Conservation (phyloP, 2,888 invertebrate species). For the Brachyptera risi region DNA sequence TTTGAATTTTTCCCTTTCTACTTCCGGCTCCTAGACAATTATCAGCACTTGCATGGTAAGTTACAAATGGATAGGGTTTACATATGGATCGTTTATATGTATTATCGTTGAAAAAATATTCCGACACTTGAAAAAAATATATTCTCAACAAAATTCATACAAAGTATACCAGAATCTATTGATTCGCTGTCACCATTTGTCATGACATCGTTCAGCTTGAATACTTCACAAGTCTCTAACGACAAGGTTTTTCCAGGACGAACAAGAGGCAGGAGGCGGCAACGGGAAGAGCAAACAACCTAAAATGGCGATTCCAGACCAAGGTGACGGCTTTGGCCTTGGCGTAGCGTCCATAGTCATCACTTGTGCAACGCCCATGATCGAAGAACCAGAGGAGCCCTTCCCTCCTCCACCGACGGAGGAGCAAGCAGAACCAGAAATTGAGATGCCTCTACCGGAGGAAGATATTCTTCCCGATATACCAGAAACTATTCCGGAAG, state of each 20-base stretch:
- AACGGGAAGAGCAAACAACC: constrained; percentile 20
- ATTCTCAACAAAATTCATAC: too few relatives aligned
- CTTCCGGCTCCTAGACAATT: too few relatives aligned
- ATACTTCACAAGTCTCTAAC: too few relatives aligned
- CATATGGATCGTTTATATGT: too few relatives aligned
- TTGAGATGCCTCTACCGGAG: constrained; percentile 16
- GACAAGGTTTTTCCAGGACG: neutral
- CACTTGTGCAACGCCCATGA: constrained; percentile 90
- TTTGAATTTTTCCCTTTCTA: too few relatives aligned
- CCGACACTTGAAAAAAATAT: too few relatives aligned
- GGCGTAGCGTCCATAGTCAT: constrained; percentile 88
- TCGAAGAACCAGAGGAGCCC: constrained; percentile 76
- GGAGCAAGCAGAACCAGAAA: constrained; percentile 32
- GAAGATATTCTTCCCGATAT: constrained; percentile 18
- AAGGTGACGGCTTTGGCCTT: constrained; percentile 58
- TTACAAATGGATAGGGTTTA: too few relatives aligned
- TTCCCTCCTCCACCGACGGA: constrained; percentile 57
- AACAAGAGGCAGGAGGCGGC: constrained; percentile 1
- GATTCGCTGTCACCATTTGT: too few relatives aligned
- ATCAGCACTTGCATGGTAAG: too few relatives aligned
- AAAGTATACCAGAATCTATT: too few relatives aligned
- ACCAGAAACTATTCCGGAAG: constrained; percentile 34
- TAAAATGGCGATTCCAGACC: constrained; percentile 41
- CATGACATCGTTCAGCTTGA: too few relatives aligned
- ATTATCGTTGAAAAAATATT: too few relatives aligned